Conservation (phyloP, 2,888 invertebrate species). For the Heteropelma amictum region DNA sequence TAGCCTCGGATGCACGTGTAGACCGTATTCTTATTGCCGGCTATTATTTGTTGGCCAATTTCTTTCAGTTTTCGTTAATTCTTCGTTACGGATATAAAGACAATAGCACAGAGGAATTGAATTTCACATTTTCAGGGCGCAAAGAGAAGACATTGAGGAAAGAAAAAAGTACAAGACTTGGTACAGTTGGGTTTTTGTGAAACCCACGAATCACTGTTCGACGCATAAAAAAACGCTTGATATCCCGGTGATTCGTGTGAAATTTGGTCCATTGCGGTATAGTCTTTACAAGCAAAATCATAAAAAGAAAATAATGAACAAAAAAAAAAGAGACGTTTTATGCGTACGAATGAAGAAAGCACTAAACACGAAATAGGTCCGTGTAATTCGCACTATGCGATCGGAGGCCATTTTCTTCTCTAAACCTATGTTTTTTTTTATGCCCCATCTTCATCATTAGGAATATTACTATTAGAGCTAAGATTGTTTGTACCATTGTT, state of each 20-base stretch:
- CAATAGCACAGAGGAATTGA: constrained; percentile 61
- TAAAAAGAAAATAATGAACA: constrained; percentile 9
- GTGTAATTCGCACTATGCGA: constrained; percentile 66
- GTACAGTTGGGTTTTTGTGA: constrained; percentile 25
- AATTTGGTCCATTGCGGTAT: constrained; percentile 49
- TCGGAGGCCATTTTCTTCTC: constrained; percentile 51
- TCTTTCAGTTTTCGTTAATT: neutral
- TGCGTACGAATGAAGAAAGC: constrained; percentile 26
- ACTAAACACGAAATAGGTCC: constrained; percentile 49
- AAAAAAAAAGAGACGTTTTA: neutral
- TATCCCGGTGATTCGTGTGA: constrained; percentile 24
- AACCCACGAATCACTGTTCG: neutral
- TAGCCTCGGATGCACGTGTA: constrained; percentile 68
- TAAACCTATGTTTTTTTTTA: constrained; percentile 52
- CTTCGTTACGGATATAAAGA: constrained; percentile 59
- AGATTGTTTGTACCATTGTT: constrained; percentile 76
- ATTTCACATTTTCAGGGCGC: constrained; percentile 46
- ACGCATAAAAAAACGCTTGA: constrained; percentile 8
- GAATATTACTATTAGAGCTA: constrained; percentile 76
- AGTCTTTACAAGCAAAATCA: constrained; percentile 38
- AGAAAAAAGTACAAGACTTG: constrained; percentile 48
- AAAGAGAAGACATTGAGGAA: neutral
- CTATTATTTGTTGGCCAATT: constrained; percentile 26
- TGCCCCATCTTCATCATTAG: constrained; percentile 66
- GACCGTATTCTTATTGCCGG: constrained; percentile 59